phyloP scores from a whole-genome alignment of 1,140 invertebrate genomes.

The Lasioglossum baleicum region DNA sequence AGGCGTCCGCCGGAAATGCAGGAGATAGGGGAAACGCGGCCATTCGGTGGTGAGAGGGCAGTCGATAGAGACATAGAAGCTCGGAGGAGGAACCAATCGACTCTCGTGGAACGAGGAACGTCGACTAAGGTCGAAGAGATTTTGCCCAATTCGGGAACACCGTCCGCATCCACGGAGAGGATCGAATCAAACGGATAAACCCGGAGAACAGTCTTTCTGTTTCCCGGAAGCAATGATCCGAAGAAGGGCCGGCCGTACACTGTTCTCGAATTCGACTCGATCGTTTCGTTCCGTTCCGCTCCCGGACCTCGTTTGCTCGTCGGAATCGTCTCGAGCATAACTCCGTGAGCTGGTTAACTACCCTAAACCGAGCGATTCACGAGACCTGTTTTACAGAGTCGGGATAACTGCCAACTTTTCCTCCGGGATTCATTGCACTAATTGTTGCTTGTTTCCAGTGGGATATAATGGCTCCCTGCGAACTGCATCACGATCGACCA shows the following conservation, averaged over 20 bases:
- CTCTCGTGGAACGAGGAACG: background rate
- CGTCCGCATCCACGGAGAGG: background rate
- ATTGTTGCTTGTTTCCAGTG: no score
- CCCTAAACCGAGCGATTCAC: background rate
- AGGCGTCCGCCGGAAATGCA: no score
- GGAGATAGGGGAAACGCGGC: background rate
- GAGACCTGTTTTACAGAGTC: no score
- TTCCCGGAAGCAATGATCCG: conserved; percentile 29
- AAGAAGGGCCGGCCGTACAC: background rate
- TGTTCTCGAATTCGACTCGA: conserved; percentile 4
- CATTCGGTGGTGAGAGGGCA: background rate
- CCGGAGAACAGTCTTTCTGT: conserved; percentile 2
- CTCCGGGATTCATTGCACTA: no score
- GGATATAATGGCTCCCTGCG: no score
- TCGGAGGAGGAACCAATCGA: background rate
- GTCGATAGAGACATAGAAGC: background rate
- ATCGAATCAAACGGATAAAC: conserved; percentile 33
- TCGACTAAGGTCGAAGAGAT: conserved; percentile 18
- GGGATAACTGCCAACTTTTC: no score
- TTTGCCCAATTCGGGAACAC: background rate
- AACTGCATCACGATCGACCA: no score
- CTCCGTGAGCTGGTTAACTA: background rate
- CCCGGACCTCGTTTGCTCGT: background rate
- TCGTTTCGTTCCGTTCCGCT: background rate
- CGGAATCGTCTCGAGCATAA: background rate